These are phyloP conservation scores for Drosophila eugracilis DNA, from an alignment of 1,140 invertebrate species.

Conservation along the genomic window DNA sequence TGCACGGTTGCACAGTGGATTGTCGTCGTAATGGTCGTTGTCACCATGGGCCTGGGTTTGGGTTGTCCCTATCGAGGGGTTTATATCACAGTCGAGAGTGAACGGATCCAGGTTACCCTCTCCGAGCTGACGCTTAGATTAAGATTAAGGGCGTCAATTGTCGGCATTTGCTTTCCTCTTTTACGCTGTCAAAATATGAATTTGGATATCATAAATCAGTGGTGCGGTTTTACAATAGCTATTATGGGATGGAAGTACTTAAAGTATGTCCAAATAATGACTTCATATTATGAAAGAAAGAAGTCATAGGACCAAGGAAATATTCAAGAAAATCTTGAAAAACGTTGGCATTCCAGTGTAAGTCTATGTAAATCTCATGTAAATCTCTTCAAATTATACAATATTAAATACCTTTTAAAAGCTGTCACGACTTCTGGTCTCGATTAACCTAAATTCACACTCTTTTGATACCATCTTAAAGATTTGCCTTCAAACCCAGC, in stretches of 20 bases:
- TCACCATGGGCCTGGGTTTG: slow-evolving; percentile 37
- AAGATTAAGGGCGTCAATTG: slow-evolving; percentile 66
- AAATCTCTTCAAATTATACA: too few relatives aligned
- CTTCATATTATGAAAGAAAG: too few relatives aligned
- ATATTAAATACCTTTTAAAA: too few relatives aligned
- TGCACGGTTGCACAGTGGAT: slow-evolving; percentile 61
- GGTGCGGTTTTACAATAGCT: neutral
- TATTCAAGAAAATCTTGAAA: too few relatives aligned
- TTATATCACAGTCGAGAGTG: slow-evolving; percentile 52
- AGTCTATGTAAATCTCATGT: too few relatives aligned
- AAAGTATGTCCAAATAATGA: neutral
- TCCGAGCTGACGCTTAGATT: slow-evolving; percentile 67
- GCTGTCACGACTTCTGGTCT: neutral
- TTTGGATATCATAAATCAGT: slow-evolving; percentile 37
- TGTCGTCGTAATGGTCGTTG: slow-evolving; percentile 41
- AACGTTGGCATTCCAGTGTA: too few relatives aligned
- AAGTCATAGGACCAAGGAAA: too few relatives aligned
- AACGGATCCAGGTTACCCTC: slow-evolving; percentile 33
- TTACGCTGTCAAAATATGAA: slow-evolving; percentile 46
- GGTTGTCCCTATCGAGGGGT: slow-evolving; percentile 30
- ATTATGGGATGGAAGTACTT: neutral
- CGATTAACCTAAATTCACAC: neutral
- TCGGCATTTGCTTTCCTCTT: slow-evolving; percentile 22
- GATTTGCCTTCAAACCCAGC: neutral
- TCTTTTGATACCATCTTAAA: neutral